Evolutionary conservation across 2,888 invertebrate species (phyloP).

Genomic region (Amphipyra berbera): DNA sequence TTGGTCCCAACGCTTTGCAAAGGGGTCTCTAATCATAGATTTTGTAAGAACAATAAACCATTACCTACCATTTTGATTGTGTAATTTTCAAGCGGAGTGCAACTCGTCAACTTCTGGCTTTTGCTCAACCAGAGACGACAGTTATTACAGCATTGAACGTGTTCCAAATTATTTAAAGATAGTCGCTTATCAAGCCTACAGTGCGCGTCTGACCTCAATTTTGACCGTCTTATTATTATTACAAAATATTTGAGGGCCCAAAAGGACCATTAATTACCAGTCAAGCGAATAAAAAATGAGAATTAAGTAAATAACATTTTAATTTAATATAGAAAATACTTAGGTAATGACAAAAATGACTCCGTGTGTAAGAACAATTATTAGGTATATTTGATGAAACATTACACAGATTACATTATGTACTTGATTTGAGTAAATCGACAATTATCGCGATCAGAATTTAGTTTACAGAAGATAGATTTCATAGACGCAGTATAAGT

Average conservation of each 20-base stretch:
- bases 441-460: slow-evolving; percentile 8
- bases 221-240: slow-evolving; percentile 35
- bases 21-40: slow-evolving; percentile 65
- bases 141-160: slow-evolving; percentile 7
- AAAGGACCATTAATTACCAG: slow-evolving; percentile 66
- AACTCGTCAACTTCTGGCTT: neutral
- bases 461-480: slow-evolving; percentile 6
- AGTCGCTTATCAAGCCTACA: neutral
- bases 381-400: slow-evolving; percentile 39
- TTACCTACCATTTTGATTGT: slow-evolving; percentile 27
- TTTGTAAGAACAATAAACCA: slow-evolving; percentile 23
- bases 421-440: slow-evolving; percentile 6
- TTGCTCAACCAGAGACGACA: slow-evolving; percentile 10
- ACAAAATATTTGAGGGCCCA: slow-evolving; percentile 43
- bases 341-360: slow-evolving; percentile 54
- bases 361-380: slow-evolving; percentile 41
- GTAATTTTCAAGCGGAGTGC: slow-evolving; percentile 17
- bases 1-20: slow-evolving; percentile 85
- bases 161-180: slow-evolving; percentile 1
- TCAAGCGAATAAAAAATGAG: slow-evolving; percentile 64
- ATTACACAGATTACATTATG: slow-evolving; percentile 29
- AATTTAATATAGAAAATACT: slow-evolving; percentile 62
- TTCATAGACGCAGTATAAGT: neutral
- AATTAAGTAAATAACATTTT: slow-evolving; percentile 59
- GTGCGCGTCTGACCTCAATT: slow-evolving; percentile 17